phyloP scores from a whole-genome alignment of 2,888 invertebrate species.

The Leucoma salicis region DNA sequence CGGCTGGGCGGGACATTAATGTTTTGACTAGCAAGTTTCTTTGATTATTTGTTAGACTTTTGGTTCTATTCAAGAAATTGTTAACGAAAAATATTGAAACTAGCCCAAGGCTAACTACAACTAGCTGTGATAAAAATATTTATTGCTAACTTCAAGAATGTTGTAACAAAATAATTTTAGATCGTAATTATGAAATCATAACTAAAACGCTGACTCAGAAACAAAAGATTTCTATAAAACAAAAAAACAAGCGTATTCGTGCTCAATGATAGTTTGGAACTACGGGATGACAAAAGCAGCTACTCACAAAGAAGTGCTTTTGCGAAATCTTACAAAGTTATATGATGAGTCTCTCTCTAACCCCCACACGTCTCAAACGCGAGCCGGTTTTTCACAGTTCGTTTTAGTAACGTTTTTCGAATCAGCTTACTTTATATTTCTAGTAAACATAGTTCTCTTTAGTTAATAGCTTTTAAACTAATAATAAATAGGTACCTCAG shows the following conservation, averaged over 20 bases:
- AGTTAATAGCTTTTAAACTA: too few species aligned
- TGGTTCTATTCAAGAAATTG: too few species aligned
- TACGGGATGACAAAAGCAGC: constrained; percentile 45
- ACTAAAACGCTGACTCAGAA: constrained; percentile 19
- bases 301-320: constrained; percentile 48
- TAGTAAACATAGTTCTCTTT: too few species aligned
- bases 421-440: constrained; percentile 25
- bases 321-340: constrained; percentile 51
- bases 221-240: constrained; percentile 31
- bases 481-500: too few species aligned
- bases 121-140: too few species aligned
- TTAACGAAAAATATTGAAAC: too few species aligned
- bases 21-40: too few species aligned
- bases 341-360: constrained; percentile 40
- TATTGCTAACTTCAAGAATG: too few species aligned
- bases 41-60: too few species aligned
- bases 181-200: constrained; percentile 10
- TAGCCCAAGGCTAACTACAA: too few species aligned
- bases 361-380: constrained; percentile 37
- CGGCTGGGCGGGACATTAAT: too few species aligned
- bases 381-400: constrained; percentile 43
- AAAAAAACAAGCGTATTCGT: constrained; percentile 37
- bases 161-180: too few species aligned
- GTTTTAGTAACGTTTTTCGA: constrained; percentile 31
- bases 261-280: constrained; percentile 46